These are phyloP conservation scores for Chrysopilus asiliformis DNA, from an alignment of 2,888 invertebrate species.

Conservation along the genomic window DNA sequence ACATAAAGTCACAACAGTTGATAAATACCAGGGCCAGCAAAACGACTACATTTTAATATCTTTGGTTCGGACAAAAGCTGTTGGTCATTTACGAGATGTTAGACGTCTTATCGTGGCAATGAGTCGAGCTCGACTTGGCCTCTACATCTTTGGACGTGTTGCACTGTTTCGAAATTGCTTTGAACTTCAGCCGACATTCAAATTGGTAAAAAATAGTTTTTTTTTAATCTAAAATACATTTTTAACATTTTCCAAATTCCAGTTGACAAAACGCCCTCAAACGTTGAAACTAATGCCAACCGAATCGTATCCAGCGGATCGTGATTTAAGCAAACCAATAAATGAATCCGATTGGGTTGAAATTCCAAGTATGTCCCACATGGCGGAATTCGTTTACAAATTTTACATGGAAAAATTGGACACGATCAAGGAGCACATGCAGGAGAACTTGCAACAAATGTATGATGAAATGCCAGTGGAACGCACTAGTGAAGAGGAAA, in stretches of 20 bases:
- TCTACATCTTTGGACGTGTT: constrained; percentile 91
- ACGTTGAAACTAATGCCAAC: constrained; percentile 65
- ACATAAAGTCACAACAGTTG: constrained; percentile 89
- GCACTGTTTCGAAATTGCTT: constrained; percentile 91
- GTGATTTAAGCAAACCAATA: too few relatives aligned
- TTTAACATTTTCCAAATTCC: constrained; percentile 18
- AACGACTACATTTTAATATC: constrained; percentile 97
- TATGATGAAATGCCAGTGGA: constrained; percentile 6
- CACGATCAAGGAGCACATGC: constrained; percentile 5
- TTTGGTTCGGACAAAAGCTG: constrained; percentile 86
- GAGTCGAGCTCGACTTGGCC: constrained; percentile 90
- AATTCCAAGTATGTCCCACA: constrained; percentile 77
- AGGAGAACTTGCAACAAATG: constrained; percentile 6
- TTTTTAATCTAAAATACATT: not conserved
- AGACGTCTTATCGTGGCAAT: constrained; percentile 94
- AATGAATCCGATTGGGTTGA: constrained; percentile 36
- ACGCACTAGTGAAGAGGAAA: not conserved
- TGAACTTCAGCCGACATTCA: constrained; percentile 91
- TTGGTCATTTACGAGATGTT: constrained; percentile 96
- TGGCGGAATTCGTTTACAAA: constrained; percentile 90
- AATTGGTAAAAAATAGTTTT: constrained; percentile 45
- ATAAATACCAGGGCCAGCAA: constrained; percentile 99
- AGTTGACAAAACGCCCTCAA: constrained; percentile 71
- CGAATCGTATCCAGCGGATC: constrained; percentile 65
- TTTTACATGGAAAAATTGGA: constrained; percentile 46